Conservation (phyloP, 2,797 vertebrate species). For the Cephalopachus bancanus region DNA sequence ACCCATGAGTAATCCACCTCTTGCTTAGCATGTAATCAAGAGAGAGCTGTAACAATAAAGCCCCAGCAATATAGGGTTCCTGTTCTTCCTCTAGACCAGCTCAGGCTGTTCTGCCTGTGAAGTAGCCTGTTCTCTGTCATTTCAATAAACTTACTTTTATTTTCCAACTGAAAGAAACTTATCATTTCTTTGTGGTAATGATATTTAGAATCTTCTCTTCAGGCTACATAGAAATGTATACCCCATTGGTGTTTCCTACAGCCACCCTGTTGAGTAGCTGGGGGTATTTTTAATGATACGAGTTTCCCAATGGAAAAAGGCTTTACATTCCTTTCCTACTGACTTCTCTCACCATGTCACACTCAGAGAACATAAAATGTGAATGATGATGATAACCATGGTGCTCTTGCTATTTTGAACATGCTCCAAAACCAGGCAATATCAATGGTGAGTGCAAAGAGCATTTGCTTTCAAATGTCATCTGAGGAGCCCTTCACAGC, state of each 20-base stretch:
- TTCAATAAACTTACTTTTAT: too few relatives aligned
- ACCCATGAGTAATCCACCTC: too few relatives aligned
- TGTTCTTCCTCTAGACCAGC: too few relatives aligned
- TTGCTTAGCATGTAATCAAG: too few relatives aligned
- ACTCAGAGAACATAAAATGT: not conserved
- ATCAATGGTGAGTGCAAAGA: not conserved
- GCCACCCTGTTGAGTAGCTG: not conserved
- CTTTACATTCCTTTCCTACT: not conserved
- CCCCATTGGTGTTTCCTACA: not conserved
- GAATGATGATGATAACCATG: not conserved
- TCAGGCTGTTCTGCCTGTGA: too few relatives aligned
- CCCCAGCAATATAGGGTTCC: too few relatives aligned
- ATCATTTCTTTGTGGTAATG: not conserved
- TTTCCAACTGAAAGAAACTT: not conserved
- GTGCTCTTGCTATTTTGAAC: not conserved
- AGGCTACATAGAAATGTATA: not conserved
- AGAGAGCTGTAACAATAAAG: too few relatives aligned
- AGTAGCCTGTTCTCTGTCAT: too few relatives aligned
- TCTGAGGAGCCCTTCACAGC: not conserved
- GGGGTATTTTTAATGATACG: not conserved
- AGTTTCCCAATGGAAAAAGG: not conserved
- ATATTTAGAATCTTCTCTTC: not conserved
- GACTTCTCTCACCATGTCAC: not conserved
- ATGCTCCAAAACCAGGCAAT: not conserved
- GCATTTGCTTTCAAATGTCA: not conserved